Conservation (phyloP, 2,888 invertebrate species). For the Rosalia funebris region DNA sequence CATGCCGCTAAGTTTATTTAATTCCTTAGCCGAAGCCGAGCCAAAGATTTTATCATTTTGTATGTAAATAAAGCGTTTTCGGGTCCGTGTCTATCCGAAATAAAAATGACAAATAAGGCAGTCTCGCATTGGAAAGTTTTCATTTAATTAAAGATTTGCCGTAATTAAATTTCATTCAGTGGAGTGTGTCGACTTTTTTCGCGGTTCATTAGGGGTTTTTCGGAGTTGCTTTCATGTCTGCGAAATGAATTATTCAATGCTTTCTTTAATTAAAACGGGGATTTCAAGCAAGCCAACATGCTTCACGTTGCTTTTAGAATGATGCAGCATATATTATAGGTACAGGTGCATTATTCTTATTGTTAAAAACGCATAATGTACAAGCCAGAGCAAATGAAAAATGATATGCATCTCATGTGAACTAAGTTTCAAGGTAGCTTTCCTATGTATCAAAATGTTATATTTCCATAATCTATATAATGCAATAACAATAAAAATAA, state of each 20-base stretch:
- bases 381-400: too few relatives aligned
- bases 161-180: conserved; percentile 53
- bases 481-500: too few relatives aligned
- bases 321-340: conserved; percentile 1
- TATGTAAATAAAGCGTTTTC: conserved; percentile 23
- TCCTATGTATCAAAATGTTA: too few relatives aligned
- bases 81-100: conserved; percentile 10
- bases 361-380: too few relatives aligned
- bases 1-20: conserved; percentile 25
- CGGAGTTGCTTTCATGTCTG: conserved; percentile 25
- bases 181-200: conserved; percentile 50
- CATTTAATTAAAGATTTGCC: conserved; percentile 51
- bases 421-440: too few relatives aligned
- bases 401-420: too few relatives aligned
- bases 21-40: conserved; percentile 13
- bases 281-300: conserved; percentile 12
- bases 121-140: conserved; percentile 41
- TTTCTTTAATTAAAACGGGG: conserved; percentile 51
- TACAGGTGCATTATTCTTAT: too few relatives aligned
- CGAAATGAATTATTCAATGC: conserved; percentile 50
- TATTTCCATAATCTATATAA: too few relatives aligned
- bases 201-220: conserved; percentile 43
- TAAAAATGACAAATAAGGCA: conserved; percentile 22
- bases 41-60: conserved; percentile 11
- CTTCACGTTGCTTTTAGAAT: conserved; percentile 1